A percentile compares a stretch with the other conserved stretches of the same genome.
These are phyloP conservation scores for Drosophila bifasciata DNA, from an alignment of 1,140 invertebrate genomes.

Conservation along the genomic window DNA sequence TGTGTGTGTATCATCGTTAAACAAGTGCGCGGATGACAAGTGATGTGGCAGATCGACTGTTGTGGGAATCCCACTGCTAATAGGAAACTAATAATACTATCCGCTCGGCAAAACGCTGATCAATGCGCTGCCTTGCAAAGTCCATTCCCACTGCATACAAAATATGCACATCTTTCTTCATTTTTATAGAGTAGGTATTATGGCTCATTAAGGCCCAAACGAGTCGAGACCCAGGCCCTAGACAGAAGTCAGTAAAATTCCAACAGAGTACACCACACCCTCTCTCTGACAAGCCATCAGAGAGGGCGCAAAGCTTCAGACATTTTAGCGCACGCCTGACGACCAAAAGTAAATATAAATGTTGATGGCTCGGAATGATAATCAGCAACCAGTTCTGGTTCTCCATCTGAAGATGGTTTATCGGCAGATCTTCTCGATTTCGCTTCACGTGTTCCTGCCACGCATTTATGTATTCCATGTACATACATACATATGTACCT, in stretches of 20 bases:
- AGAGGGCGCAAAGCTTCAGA: conserved; percentile 25
- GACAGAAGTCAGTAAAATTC: too few species aligned
- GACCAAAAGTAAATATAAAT: conserved; percentile 29
- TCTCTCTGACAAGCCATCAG: conserved; percentile 2
- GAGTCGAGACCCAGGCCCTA: too few species aligned
- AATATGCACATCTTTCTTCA: neutral
- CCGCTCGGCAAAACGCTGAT: too few species aligned
- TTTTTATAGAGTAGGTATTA: conserved; percentile 14
- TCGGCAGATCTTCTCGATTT: conserved; percentile 12
- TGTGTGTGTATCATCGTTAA: neutral
- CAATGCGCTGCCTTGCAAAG: too few species aligned
- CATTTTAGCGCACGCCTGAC: conserved; percentile 2
- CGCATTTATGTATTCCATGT: too few species aligned
- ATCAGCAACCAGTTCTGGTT: conserved; percentile 36
- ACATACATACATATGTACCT: too few species aligned
- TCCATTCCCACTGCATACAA: too few species aligned
- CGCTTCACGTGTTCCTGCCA: conserved; percentile 43
- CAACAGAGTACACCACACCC: neutral
- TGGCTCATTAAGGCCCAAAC: too few species aligned
- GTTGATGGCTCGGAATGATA: conserved; percentile 29
- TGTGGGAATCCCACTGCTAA: too few species aligned
- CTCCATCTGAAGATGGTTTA: neutral
- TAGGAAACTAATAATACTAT: too few species aligned
- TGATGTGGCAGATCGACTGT: neutral
- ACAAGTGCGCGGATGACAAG: neutral